Evolutionary conservation across 2,113 vertebrate genomes (phyloP).

Genomic region (Oenanthe melanoleuca): DNA sequence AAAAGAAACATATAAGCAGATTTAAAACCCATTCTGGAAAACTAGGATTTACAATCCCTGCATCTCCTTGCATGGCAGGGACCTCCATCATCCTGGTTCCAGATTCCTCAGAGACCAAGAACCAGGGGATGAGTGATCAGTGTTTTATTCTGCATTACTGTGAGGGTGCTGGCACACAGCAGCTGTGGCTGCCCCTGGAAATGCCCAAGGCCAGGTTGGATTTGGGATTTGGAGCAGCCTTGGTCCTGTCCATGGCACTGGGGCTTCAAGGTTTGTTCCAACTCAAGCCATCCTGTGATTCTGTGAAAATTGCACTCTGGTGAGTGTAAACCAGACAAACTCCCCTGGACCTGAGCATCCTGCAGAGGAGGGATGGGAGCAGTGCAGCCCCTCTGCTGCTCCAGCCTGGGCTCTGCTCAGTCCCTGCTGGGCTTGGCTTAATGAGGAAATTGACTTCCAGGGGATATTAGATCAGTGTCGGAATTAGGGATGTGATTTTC

Average conservation of each 20-base stretch:
- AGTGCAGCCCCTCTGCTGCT: background rate
- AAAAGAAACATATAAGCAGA: background rate
- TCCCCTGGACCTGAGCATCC: background rate
- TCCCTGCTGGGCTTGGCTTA: background rate
- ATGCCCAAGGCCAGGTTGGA: accelerated
- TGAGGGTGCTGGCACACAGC: background rate
- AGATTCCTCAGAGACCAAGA: background rate
- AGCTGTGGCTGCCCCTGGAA: background rate
- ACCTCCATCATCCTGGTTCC: background rate
- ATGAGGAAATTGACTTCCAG: background rate
- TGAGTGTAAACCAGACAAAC: background rate
- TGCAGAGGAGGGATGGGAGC: background rate
- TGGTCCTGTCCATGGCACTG: too few relatives aligned
- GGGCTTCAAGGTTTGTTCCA: background rate
- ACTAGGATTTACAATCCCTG: background rate
- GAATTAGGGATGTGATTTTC: background rate
- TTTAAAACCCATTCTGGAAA: background rate
- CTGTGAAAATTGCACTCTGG: background rate
- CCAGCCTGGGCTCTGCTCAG: background rate
- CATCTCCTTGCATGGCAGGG: background rate
- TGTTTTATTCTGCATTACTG: background rate
- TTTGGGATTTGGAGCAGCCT: background rate
- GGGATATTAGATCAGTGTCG: background rate
- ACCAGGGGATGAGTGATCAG: background rate
- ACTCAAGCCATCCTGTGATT: too few relatives aligned